Conservation (phyloP, 2,888 invertebrate species). For the Eupeodes luniger region DNA sequence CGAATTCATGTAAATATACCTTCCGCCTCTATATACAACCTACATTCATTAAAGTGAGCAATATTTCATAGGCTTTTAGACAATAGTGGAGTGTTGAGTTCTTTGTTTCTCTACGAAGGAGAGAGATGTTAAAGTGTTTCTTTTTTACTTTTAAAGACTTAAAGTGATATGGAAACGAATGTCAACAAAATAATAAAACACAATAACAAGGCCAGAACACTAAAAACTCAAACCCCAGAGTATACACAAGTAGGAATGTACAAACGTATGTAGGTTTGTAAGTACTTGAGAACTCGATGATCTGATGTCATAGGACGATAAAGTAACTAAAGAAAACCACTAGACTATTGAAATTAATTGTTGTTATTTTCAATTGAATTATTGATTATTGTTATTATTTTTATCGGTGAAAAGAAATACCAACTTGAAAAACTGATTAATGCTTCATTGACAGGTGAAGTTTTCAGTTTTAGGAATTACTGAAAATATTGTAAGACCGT, state of each 20-base stretch:
- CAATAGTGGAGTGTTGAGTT: neutral
- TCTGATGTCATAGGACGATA: conserved; percentile 37
- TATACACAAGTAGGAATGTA: neutral
- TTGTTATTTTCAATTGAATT: conserved; percentile 4
- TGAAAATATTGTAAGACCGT: too few species aligned
- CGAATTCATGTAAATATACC: neutral
- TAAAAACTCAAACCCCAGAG: neutral
- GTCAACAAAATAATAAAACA: conserved; percentile 32
- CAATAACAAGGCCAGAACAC: conserved; percentile 26
- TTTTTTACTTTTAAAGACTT: conserved; percentile 14
- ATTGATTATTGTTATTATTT: neutral
- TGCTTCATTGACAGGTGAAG: neutral
- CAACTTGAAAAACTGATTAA: neutral
- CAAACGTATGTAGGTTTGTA: neutral
- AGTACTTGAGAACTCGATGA: conserved; percentile 34
- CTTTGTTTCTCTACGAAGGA: neutral
- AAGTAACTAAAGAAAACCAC: neutral
- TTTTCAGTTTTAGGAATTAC: neutral
- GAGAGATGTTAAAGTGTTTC: conserved; percentile 11
- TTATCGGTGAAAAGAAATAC: neutral
- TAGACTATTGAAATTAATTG: conserved; percentile 2
- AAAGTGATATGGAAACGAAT: conserved; percentile 36
- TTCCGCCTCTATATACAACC: neutral
- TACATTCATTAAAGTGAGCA: neutral
- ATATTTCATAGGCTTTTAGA: neutral